Conservation (phyloP, 92 coral and sea anemone genomes). For the Zoanthus gigantus region DNA sequence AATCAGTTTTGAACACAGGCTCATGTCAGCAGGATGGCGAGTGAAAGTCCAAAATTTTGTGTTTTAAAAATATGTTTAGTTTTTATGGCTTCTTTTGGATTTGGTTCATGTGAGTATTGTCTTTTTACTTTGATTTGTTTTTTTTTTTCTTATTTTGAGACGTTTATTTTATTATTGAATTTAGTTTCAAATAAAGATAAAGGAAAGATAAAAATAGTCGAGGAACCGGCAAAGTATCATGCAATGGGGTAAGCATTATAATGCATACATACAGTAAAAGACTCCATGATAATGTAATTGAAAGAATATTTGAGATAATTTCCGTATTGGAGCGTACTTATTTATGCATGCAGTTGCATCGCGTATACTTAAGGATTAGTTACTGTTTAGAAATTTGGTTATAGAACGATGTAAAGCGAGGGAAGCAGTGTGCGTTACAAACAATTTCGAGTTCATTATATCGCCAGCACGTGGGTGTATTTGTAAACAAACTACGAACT, state of each 20-base stretch:
- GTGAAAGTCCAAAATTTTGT: neutral
- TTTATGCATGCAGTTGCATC: too few species aligned
- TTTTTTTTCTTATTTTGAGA: neutral
- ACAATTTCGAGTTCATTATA: too few species aligned
- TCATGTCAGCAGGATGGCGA: conserved; percentile 17
- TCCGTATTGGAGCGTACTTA: too few species aligned
- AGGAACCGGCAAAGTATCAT: conserved; percentile 91
- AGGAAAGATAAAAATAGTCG: conserved; percentile 85
- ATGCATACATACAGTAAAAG: too few species aligned
- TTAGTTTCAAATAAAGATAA: conserved; percentile 20
- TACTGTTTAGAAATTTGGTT: too few species aligned
- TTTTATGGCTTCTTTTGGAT: conserved; percentile 10
- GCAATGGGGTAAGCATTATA: conserved; percentile 79
- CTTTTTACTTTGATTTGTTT: neutral
- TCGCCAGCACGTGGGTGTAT: too few species aligned
- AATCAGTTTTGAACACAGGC: conserved; percentile 13
- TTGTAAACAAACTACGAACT: too few species aligned
- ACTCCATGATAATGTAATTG: too few species aligned
- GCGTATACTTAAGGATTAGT: too few species aligned
- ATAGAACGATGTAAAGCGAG: too few species aligned
- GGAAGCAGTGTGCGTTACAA: too few species aligned
- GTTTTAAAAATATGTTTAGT: neutral
- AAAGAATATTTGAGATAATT: too few species aligned
- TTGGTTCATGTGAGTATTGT: conserved; percentile 24
- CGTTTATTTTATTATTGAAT: neutral